These are phyloP conservation scores for Ectropis grisescens DNA, from an alignment of 1,140 invertebrate species.

Conservation along the genomic window DNA sequence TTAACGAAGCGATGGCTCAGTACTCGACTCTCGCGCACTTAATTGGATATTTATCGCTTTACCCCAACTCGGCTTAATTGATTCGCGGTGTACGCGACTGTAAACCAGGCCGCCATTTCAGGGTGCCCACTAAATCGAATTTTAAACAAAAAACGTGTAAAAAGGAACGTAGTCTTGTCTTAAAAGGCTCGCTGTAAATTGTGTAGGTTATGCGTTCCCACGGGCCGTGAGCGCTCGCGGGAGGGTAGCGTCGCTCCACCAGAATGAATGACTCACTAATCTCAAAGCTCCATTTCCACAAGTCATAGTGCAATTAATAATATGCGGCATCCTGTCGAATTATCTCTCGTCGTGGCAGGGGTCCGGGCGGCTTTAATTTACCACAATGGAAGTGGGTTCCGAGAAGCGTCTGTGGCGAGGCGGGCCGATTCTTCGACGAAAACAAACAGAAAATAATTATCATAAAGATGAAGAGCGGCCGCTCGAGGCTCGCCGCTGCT, in stretches of 20 bases:
- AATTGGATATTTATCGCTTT: conserved; percentile 53
- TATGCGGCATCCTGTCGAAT: conserved; percentile 70
- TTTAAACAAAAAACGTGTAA: conserved; percentile 21
- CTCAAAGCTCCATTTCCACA: conserved; percentile 63
- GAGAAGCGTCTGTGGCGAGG: conserved; percentile 61
- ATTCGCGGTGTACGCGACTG: conserved; percentile 31
- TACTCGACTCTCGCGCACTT: conserved; percentile 28
- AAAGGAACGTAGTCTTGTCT: conserved; percentile 21
- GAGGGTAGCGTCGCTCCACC: conserved; percentile 31
- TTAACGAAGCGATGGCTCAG: conserved; percentile 48
- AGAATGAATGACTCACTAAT: conserved; percentile 68
- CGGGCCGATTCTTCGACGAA: conserved; percentile 66
- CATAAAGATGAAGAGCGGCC: conserved; percentile 69
- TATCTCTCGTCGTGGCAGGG: conserved; percentile 67
- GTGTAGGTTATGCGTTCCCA: conserved; percentile 45
- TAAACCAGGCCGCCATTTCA: conserved; percentile 7
- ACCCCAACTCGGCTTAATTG: conserved; percentile 36
- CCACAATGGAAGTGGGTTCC: conserved; percentile 67
- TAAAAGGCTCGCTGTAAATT: conserved; percentile 48
- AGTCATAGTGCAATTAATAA: conserved; percentile 70
- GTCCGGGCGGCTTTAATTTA: conserved; percentile 68
- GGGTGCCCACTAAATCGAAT: conserved; percentile 13
- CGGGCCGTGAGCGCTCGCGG: too few relatives aligned
- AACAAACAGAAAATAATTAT: conserved; percentile 71
- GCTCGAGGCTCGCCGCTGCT: conserved; percentile 56